phyloP scores from a whole-genome alignment of 2,797 vertebrate species.

The Falco peregrinus region DNA sequence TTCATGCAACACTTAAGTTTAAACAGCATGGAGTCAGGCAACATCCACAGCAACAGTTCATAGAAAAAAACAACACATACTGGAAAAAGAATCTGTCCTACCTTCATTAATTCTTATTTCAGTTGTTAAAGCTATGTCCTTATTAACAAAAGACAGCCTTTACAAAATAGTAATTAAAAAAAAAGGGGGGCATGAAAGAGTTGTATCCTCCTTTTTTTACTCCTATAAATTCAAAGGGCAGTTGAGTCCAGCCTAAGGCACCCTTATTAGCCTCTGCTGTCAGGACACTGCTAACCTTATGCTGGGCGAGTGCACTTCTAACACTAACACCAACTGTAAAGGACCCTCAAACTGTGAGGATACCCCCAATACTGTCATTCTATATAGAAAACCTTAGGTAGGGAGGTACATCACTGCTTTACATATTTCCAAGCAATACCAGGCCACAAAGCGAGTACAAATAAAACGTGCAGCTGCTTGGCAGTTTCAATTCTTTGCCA shows the following conservation, averaged over 20 bases:
- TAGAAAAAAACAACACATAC: not conserved
- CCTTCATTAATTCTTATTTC: constrained; percentile 38
- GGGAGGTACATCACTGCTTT: not conserved
- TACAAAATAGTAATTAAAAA: not conserved
- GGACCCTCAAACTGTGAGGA: rapidly evolving
- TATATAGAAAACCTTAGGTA: rapidly evolving
- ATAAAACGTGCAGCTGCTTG: not conserved
- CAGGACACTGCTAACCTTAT: rapidly evolving
- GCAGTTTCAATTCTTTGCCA: not conserved
- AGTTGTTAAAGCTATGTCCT: not conserved
- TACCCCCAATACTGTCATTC: no score
- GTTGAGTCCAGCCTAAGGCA: not conserved
- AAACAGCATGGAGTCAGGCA: not conserved
- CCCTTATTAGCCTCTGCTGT: not conserved
- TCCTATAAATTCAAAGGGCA: not conserved
- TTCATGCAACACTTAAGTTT: not conserved
- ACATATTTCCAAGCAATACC: not conserved
- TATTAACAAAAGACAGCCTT: constrained; percentile 53
- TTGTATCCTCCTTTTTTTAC: not conserved
- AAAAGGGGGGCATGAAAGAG: not conserved
- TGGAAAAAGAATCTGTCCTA: constrained; percentile 20
- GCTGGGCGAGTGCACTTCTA: rapidly evolving
- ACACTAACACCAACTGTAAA: rapidly evolving
- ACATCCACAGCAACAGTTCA: not conserved
- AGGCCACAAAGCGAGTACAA: not conserved